Evolutionary conservation across 2,797 vertebrate species (phyloP).

Genomic region (Iguana delicatissima): DNA sequence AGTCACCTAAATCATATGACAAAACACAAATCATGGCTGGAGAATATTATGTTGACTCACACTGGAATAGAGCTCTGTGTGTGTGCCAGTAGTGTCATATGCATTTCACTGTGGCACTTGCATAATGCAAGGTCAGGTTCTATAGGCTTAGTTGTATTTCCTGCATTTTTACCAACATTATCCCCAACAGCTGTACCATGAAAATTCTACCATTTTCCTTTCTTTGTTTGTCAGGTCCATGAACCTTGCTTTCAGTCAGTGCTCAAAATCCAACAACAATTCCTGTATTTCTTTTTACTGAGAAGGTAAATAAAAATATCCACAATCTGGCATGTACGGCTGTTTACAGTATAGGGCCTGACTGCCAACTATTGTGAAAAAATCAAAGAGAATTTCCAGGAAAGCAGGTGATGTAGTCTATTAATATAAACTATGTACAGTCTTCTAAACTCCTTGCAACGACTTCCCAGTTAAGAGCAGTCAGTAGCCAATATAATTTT

Average conservation of each 20-base stretch:
- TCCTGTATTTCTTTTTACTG: not conserved
- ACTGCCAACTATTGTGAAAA: not conserved
- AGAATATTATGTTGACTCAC: not conserved
- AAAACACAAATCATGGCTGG: not conserved
- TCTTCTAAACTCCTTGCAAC: not conserved
- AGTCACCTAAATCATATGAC: not conserved
- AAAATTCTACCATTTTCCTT: slow-evolving; percentile 1
- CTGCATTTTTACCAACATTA: not conserved
- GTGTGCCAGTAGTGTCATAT: not conserved
- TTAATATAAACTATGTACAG: slow-evolving; percentile 17
- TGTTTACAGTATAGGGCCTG: not conserved
- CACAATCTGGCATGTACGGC: not conserved
- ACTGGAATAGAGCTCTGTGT: not conserved
- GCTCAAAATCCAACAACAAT: slow-evolving; percentile 1
- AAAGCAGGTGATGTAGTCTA: slow-evolving; percentile 29
- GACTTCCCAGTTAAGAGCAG: slow-evolving; percentile 29
- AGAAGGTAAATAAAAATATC: slow-evolving; percentile 34
- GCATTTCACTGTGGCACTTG: not conserved
- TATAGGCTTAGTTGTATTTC: not conserved
- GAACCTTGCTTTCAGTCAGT: slow-evolving; percentile 19
- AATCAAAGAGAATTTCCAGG: slow-evolving; percentile 28
- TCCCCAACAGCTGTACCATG: not conserved
- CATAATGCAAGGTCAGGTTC: not conserved
- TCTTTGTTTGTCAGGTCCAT: not conserved
- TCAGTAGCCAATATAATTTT: slow-evolving; percentile 18